Conservation (phyloP, 1,140 invertebrate genomes). For the Cheumatopsyche charites region DNA sequence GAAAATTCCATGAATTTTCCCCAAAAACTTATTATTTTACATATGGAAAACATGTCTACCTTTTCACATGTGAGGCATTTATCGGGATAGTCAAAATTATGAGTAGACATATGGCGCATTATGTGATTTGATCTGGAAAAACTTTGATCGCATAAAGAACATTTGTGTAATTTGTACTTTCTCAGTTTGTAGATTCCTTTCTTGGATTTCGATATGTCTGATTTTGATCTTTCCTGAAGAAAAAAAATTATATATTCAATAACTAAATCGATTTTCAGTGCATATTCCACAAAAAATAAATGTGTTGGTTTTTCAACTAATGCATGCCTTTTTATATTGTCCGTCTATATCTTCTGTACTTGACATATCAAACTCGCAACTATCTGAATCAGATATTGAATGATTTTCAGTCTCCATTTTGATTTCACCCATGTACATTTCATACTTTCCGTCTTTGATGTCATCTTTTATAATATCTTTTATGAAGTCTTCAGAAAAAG, state of each 20-base stretch:
- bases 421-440: slow-evolving; percentile 40
- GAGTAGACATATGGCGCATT: slow-evolving; percentile 44
- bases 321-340: slow-evolving; percentile 4
- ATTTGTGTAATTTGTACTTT: slow-evolving; percentile 44
- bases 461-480: slow-evolving; percentile 41
- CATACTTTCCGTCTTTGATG: slow-evolving; percentile 37
- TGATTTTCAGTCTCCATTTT: slow-evolving; percentile 31
- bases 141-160: slow-evolving; percentile 40
- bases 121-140: slow-evolving; percentile 46
- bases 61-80: slow-evolving; percentile 43
- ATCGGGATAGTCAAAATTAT: slow-evolving; percentile 43
- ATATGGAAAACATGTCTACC: slow-evolving; percentile 24
- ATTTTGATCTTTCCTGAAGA: slow-evolving; percentile 9
- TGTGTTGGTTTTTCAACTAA: too few relatives aligned
- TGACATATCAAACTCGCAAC: neutral
- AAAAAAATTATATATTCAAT: too few relatives aligned
- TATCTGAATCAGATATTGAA: neutral
- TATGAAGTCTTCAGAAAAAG: slow-evolving; percentile 37
- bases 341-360: neutral
- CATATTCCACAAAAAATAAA: too few relatives aligned
- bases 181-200: slow-evolving; percentile 31
- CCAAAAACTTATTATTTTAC: too few relatives aligned
- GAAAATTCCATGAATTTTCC: too few relatives aligned
- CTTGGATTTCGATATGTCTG: slow-evolving; percentile 13
- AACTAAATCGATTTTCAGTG: too few relatives aligned